These are phyloP conservation scores for Megalops cyprinoides DNA, from an alignment of 2,797 vertebrate genomes.

Conservation along the genomic window DNA sequence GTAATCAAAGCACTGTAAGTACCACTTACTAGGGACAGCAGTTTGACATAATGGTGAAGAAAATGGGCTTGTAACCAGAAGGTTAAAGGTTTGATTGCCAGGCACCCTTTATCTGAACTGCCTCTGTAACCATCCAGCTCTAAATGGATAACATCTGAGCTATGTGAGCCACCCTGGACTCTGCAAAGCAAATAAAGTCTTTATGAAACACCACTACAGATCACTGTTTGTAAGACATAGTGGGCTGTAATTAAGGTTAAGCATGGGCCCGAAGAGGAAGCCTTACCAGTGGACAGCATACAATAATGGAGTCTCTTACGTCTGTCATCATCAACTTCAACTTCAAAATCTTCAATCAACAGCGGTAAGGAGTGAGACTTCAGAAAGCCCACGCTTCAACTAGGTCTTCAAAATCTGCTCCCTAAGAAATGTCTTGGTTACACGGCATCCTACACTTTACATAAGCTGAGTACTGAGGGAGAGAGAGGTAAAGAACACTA, in stretches of 20 bases:
- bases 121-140: neutral
- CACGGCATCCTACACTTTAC: neutral
- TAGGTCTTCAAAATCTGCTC: neutral
- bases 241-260: neutral
- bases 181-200: neutral
- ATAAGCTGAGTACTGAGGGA: neutral
- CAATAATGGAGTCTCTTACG: neutral
- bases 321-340: neutral
- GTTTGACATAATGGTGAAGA: neutral
- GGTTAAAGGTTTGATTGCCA: neutral
- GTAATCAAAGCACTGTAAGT: neutral
- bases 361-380: neutral
- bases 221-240: neutral
- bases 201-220: neutral
- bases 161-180: neutral
- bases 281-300: neutral
- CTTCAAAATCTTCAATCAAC: neutral
- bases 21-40: neutral
- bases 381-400: neutral
- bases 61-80: neutral
- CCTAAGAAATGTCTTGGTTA: neutral
- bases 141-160: neutral
- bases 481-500: neutral
- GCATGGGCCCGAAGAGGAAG: neutral
- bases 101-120: neutral